phyloP scores from a whole-genome alignment of 2,113 vertebrate species.

The Anthoscopus minutus region DNA sequence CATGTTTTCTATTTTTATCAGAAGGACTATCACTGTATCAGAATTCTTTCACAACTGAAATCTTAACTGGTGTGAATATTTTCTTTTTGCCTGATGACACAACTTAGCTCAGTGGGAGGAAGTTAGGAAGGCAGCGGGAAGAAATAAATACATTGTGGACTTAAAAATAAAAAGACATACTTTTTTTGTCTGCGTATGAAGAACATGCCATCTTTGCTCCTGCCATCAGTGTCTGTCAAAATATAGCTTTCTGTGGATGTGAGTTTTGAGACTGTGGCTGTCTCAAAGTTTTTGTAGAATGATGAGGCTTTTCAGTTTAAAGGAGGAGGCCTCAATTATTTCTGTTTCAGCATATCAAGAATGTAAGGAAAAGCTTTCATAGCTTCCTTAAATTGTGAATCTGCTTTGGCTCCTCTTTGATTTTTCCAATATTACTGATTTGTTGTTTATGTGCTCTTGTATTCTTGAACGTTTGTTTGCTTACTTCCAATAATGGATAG shows the following conservation, averaged over 20 bases:
- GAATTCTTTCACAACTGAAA: constrained; percentile 23
- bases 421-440: not conserved
- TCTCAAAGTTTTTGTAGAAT: not conserved
- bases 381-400: constrained; percentile 1
- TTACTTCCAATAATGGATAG: not conserved
- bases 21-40: constrained; percentile 35
- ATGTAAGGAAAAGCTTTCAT: not conserved
- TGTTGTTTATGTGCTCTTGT: not conserved
- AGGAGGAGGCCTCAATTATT: not conserved
- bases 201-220: not conserved
- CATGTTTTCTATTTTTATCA: constrained; percentile 38
- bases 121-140: not conserved
- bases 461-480: constrained; percentile 8
- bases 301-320: not conserved
- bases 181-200: constrained; percentile 31
- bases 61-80: constrained; percentile 38
- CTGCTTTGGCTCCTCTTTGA: not conserved
- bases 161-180: constrained; percentile 30
- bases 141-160: constrained; percentile 34
- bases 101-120: not conserved
- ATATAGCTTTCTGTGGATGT: constrained; percentile 7
- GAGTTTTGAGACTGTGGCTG: constrained; percentile 14
- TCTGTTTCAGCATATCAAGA: not conserved
- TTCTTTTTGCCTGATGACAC: constrained; percentile 40
- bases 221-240: constrained; percentile 36